Conservation (phyloP, 37 sponge, comb jelly and placozoan species). For the Eunapius fragilis region DNA sequence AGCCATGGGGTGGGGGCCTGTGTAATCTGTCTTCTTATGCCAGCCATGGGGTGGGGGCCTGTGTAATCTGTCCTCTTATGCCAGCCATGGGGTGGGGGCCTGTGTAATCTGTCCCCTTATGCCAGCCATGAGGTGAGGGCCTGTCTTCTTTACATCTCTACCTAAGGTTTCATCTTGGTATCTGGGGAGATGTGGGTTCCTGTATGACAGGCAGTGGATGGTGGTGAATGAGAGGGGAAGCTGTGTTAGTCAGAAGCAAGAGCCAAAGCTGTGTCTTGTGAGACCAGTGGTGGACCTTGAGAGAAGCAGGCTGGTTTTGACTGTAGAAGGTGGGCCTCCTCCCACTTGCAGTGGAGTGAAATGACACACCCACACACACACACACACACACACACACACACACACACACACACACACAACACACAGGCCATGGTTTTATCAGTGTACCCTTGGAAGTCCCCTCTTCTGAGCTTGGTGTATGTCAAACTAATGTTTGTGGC, state of each 20-base stretch:
- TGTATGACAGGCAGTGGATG: constrained; percentile 90
- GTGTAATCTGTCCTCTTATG: no score
- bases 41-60: no score
- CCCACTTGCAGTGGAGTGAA: neutral
- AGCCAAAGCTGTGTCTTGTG: constrained; percentile 59
- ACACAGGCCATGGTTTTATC: neutral
- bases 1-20: no score
- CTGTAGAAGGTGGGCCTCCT: constrained; percentile 20
- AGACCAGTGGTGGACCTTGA: constrained; percentile 62
- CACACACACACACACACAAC: constrained; percentile 26
- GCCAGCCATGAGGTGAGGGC: no score
- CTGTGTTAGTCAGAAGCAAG: constrained; percentile 81
- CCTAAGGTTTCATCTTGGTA: constrained; percentile 79
- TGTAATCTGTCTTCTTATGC: no score
- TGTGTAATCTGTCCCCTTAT: no score
- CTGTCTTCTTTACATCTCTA: neutral
- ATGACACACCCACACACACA: constrained; percentile 14
- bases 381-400: constrained; percentile 23
- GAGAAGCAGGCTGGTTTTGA: constrained; percentile 35
- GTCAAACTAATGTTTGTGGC: constrained; percentile 54
- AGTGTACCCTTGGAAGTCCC: neutral
- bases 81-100: no score
- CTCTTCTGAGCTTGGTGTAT: neutral
- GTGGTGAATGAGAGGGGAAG: constrained; percentile 50
- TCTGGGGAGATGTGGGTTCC: constrained; percentile 68